phyloP scores from a whole-genome alignment of 1,140 invertebrate species.

The Luehdorfia chinensis region DNA sequence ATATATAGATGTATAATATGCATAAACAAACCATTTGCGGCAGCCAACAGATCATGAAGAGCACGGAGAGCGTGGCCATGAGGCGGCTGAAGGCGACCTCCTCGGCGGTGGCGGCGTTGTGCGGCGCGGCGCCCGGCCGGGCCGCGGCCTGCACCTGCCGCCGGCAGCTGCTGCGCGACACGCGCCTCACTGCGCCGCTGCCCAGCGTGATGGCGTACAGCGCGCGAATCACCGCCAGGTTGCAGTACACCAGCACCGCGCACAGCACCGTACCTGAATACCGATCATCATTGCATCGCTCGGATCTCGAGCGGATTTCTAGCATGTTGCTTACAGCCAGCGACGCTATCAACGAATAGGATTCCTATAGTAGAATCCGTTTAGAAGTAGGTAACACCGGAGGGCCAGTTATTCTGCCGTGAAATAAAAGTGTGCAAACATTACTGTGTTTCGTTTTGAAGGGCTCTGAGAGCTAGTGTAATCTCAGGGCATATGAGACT shows the following conservation, averaged over 20 bases:
- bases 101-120: conserved; percentile 82
- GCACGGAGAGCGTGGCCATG: conserved; percentile 89
- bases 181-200: conserved; percentile 72
- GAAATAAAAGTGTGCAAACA: too few relatives aligned
- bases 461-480: too few relatives aligned
- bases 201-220: conserved; percentile 80
- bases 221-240: conserved; percentile 87
- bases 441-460: too few relatives aligned
- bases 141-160: conserved; percentile 35
- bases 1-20: too few relatives aligned
- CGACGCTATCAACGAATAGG: too few relatives aligned
- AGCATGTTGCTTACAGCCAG: too few relatives aligned
- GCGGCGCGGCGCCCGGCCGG: conserved; percentile 32
- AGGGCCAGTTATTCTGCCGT: too few relatives aligned
- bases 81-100: conserved; percentile 90
- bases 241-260: conserved; percentile 87
- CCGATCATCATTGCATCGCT: too few relatives aligned
- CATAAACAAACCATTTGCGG: conserved; percentile 93
- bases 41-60: conserved; percentile 91
- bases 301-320: too few relatives aligned
- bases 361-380: too few relatives aligned
- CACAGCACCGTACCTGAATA: conserved; percentile 84
- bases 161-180: conserved; percentile 75
- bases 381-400: too few relatives aligned
- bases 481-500: too few relatives aligned